Conservation (phyloP, 2,113 vertebrate species). For the Coptodon rendalli region DNA sequence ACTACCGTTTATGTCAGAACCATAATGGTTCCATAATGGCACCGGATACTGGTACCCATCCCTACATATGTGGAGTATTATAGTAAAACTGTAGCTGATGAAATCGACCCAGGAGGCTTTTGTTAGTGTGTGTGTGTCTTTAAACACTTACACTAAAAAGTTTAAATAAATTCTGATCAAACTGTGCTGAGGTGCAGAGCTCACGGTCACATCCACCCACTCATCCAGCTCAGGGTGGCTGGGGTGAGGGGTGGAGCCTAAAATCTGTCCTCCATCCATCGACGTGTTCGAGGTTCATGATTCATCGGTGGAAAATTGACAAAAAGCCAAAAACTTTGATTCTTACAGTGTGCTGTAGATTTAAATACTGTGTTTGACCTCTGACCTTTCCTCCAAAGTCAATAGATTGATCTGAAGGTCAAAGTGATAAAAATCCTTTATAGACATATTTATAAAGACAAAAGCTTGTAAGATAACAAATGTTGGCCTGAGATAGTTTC, state of each 20-base stretch:
- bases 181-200: neutral
- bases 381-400: neutral
- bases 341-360: neutral
- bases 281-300: rapidly evolving
- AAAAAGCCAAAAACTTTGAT: neutral
- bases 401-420: neutral
- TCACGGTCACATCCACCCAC: neutral
- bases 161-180: neutral
- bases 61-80: neutral
- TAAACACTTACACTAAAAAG: neutral
- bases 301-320: neutral
- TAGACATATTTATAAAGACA: neutral
- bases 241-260: rapidly evolving
- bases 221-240: neutral
- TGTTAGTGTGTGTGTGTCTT: neutral
- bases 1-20: too few relatives aligned
- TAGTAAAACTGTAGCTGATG: neutral
- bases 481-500: neutral
- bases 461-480: neutral
- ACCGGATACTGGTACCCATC: too few relatives aligned
- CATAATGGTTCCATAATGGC: too few relatives aligned
- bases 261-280: neutral
- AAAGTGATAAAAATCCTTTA: neutral
- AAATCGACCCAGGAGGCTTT: neutral
- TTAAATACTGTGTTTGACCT: neutral